Evolutionary conservation across 2,888 invertebrate genomes (phyloP).

Genomic region (Trachelus iudaicus): DNA sequence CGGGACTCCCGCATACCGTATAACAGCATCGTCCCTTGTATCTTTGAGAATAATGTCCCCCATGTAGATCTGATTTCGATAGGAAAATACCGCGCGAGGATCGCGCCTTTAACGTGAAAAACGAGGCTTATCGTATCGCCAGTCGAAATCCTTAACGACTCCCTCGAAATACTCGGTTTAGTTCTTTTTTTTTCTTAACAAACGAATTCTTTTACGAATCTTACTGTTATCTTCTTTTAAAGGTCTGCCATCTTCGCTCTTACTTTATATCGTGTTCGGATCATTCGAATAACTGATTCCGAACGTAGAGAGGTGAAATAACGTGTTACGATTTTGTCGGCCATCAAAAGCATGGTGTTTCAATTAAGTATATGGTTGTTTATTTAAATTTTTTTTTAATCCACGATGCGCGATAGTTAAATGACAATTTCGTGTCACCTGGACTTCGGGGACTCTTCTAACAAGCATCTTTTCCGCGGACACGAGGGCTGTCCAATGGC

Average conservation of each 20-base stretch:
- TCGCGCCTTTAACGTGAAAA: conserved; percentile 17
- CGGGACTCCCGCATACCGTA: conserved; percentile 32
- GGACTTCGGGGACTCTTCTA: conserved; percentile 32
- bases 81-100: conserved; percentile 38
- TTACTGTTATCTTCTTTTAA: conserved; percentile 3
- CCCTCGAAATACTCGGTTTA: not conserved
- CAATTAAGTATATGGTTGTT: not conserved
- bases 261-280: not conserved
- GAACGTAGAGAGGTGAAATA: not conserved
- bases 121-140: not conserved
- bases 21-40: conserved; percentile 5
- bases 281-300: not conserved
- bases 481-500: not conserved
- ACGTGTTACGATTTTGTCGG: not conserved
- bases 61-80: conserved; percentile 34
- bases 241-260: not conserved
- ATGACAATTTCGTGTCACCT: conserved; percentile 46
- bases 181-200: not conserved
- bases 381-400: not conserved
- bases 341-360: not conserved
- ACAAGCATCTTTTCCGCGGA: conserved; percentile 32
- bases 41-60: conserved; percentile 1
- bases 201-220: conserved; percentile 14
- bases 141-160: conserved; percentile 4
- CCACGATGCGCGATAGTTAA: conserved; percentile 18